Base-by-base conservation (phyloP, 2,888 invertebrate genomes). In the Herminia tarsipennalis region DNA sequence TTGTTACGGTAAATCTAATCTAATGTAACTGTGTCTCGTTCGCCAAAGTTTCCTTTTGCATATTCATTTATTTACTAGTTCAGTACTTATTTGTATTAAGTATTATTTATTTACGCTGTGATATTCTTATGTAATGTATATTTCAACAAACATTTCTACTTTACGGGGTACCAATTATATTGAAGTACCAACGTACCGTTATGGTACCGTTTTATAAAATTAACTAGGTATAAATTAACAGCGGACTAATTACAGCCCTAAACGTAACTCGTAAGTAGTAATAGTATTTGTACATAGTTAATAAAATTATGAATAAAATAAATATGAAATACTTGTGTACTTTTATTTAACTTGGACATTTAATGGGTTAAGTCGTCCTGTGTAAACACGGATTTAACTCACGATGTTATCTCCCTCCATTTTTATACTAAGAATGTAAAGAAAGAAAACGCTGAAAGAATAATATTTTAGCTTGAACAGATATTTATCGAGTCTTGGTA, bases 1-100 rank as follows among this genome's bases (percentile, higher is more conserved):
- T 85, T 81, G 70, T 66, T 64, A 57, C 52, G 69, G 63, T 75
- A 80, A 74, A 76, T 77, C 68, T 66, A n/a, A n/a, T n/a, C n/a
- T n/a, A n/a, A n/a, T n/a, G n/a, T n/a, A 60, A 51, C 39, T 49
- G 52, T 42, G 51, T 57, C 66, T 60, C 70, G 65, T 66, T n/a
- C 8, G 24, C 13, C 5, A 40, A 48, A 37, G 21, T 45, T 46
- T 40, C 8, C 36, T n/a, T n/a, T n/a, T n/a, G n/a, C n/a, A n/a
- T n/a, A n/a, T n/a, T n/a, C n/a, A n/a, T n/a, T n/a, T n/a, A n/a
- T n/a, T n/a, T n/a, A n/a, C n/a, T n/a, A n/a, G n/a, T n/a, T n/a
- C n/a, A n/a, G n/a, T n/a, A n/a, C n/a, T n/a, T n/a, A n/a, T n/a
- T n/a, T n/a, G n/a, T n/a, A n/a, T n/a, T n/a, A n/a, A n/a, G n/a